A percentile compares a stretch with the other conserved stretches of the same genome.
Conservation (phyloP, 37 sponge, comb jelly and placozoan species). For the Oopsacas minuta region DNA sequence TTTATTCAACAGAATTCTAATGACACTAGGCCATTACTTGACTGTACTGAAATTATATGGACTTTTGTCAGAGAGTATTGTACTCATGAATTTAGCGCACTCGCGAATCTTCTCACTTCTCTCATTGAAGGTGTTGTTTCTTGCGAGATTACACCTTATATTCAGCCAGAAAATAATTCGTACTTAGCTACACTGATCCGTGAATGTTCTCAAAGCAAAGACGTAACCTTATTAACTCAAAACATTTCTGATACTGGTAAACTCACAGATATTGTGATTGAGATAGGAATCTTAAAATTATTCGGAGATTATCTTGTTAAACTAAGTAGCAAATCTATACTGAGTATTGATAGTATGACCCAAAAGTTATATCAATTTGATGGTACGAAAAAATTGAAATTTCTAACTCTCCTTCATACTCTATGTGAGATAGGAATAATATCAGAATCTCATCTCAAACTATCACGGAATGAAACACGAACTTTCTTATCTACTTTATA, state of each 20-base stretch:
- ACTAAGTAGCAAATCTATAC: background rate
- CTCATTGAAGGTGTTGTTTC: background rate
- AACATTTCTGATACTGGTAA: background rate
- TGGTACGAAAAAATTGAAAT: background rate
- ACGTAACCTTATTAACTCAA: background rate
- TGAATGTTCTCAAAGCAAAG: background rate
- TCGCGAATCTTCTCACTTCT: slow-evolving; percentile 17
- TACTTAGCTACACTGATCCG: background rate
- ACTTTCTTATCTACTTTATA: background rate
- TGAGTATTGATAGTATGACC: background rate
- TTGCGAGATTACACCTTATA: background rate
- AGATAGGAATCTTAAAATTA: background rate
- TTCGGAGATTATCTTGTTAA: background rate
- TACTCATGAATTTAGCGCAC: background rate
- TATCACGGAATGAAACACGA: background rate
- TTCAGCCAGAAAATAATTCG: background rate
- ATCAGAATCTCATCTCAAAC: background rate
- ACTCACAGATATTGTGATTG: background rate
- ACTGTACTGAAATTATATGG: slow-evolving; percentile 13
- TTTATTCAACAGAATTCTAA: background rate
- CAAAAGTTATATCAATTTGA: background rate
- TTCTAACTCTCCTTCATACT: background rate
- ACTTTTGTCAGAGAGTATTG: background rate
- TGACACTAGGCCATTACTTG: background rate
- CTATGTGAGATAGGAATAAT: background rate